Base-by-base conservation (phyloP, 2,113 vertebrate species). In the Ciconia maguari region DNA sequence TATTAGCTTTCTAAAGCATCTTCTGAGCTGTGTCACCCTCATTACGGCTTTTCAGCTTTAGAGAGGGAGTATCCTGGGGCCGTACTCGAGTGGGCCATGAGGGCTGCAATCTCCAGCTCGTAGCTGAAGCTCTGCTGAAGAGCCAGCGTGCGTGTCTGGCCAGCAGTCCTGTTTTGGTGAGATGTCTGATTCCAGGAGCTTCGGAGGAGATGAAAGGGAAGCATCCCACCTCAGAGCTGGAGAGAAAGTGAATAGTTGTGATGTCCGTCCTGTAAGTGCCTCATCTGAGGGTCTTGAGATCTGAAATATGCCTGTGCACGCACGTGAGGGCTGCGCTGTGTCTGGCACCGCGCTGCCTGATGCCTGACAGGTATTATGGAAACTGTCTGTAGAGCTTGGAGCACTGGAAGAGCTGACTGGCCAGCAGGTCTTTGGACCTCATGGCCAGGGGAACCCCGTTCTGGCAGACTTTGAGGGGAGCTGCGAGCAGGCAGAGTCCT, bases 11-110 rank as follows among this genome's bases (percentile, higher is more conserved):
- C 49, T 49, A 14, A 62, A 32, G 21, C 25, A 7, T 8, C 4
- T 36, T 22, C 49, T n/a, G 8, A 57, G 36, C 51, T 64, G 27
- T 13, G 15, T 34, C 51, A 26, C 32, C 25, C 46, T 30, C 29
- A 1, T 29, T 36, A 21, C 1, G 7, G 20, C 46, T 77, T 71
- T 41, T 46, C 57, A 60, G 29, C 13, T 70, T 51, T 10, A 12
- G 44, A 17, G 26, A 27, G 38, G 26, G 46, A 44, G 12, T 14
- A 13, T 60, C 34, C n/a, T 41, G 71, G 54, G 42, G 5, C 42
- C 2, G 7, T 15, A 19, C 32, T 16, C 3, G 9, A 30, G 2
- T 18, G 68, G 19, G 36, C n/a, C 5, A 0, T 2, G 13, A 36
- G 71, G n/a, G 17, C 62, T 68, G 38, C 4, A 3, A 1, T 48